Base-by-base conservation (phyloP, 2,888 invertebrate genomes). In the Rhagonycha fulva region DNA sequence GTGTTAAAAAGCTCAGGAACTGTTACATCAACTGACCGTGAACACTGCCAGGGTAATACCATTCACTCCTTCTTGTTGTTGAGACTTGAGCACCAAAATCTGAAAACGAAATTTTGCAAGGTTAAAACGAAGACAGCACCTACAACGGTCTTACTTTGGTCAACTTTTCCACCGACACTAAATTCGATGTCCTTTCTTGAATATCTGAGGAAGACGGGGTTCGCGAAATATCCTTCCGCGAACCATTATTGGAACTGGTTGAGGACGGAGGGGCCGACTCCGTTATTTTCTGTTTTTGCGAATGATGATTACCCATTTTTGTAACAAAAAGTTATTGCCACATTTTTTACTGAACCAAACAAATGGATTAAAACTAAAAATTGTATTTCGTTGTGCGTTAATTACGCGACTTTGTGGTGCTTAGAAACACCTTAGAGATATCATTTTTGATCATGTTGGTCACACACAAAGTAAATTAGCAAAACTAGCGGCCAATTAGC, bases 141-240 rank as follows among this genome's bases (percentile, higher is more conserved):
- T 32, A 11, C 12, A 30, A 30, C 9, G 7, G 0, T 81, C 85
- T 87, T 86, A 94, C 94, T 91, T 95, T 94, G 78, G 93, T 92
- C 70, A 95, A 89, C 87, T 93, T 94, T 85, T 95, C 95, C 70
- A 95, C 90, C 12, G 95, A 94, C 80, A 93, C 89, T 85, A 95
- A 89, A 72, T 93, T 92, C 63, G 89, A 89, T 28, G 91, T 90
- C 82, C 90, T 91, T 82, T 92, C 92, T 83, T 91, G 92, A 71
- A 92, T 89, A 84, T 94, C 94, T 14, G 91, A 91, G 11, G 92
- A 92, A 26, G 94, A 93, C 28, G 92, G 91, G 68, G 92, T 92
- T 76, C 92, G 89, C 24, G 92, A 91, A 81, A 91, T 88, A 32
- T 90, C 90, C 80, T 90, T 89, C 88, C 90, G 63, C 85, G 84